phyloP scores from a whole-genome alignment of 2,797 vertebrate genomes.

The Acropternis orthonyx region DNA sequence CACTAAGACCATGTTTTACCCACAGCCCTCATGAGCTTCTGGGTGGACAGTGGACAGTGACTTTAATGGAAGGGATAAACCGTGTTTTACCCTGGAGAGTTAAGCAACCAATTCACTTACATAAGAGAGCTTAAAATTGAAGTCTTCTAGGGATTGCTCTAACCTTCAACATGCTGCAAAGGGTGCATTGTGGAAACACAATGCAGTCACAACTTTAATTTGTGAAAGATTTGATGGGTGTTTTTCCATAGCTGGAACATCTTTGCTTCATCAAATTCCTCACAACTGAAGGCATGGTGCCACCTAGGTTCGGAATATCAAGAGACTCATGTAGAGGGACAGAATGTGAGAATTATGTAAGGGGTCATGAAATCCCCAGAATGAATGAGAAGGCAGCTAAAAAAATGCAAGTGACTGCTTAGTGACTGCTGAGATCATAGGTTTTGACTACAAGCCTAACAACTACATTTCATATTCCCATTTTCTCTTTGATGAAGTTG shows the following conservation, averaged over 20 bases:
- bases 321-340: accelerated
- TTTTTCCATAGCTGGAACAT: neutral
- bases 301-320: neutral
- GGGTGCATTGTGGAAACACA: neutral
- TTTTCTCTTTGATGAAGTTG: neutral
- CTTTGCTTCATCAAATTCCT: neutral
- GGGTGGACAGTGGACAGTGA: neutral
- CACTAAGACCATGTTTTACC: neutral
- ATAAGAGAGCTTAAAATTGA: neutral
- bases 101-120: neutral
- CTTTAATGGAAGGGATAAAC: neutral
- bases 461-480: neutral
- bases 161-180: neutral
- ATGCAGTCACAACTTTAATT: neutral
- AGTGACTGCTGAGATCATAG: neutral
- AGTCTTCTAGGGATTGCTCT: neutral
- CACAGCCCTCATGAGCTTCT: neutral
- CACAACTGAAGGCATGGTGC: neutral
- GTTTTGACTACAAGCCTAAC: neutral
- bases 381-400: neutral
- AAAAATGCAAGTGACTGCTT: neutral
- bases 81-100: neutral
- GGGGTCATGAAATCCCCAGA: neutral
- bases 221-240: neutral
- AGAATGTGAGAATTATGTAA: neutral